Percentiles rank a stretch among this genome's conserved stretches.
Conservation (phyloP, 2,888 invertebrate species). For the Pheosia tremula region DNA sequence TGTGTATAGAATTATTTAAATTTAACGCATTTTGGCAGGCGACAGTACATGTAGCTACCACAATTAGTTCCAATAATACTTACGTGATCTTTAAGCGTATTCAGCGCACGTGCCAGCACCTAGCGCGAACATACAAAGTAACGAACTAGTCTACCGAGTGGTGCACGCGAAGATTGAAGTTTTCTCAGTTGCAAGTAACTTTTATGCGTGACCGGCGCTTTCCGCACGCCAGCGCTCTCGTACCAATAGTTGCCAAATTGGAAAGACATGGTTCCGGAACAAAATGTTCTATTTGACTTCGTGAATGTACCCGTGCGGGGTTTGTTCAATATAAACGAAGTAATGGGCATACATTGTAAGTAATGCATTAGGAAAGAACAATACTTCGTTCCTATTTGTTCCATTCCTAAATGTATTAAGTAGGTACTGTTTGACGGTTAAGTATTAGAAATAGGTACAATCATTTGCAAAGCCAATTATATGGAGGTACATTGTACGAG, state of each 20-base stretch:
- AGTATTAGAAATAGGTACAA: too few relatives aligned
- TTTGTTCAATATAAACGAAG: neutral
- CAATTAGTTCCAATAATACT: too few relatives aligned
- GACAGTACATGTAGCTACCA: too few relatives aligned
- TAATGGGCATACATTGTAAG: too few relatives aligned
- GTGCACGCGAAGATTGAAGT: constrained; percentile 31
- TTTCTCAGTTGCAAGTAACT: constrained; percentile 36
- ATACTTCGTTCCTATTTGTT: too few relatives aligned
- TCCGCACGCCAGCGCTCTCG: constrained; percentile 24
- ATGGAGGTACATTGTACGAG: too few relatives aligned
- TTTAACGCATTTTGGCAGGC: too few relatives aligned
- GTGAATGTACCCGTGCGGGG: constrained; percentile 13
- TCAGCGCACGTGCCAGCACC: constrained; percentile 14
- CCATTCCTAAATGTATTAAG: too few relatives aligned
- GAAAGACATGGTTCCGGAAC: constrained; percentile 1
- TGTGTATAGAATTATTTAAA: too few relatives aligned
- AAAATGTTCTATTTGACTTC: constrained; percentile 2
- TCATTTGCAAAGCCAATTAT: too few relatives aligned
- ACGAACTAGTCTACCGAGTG: constrained; percentile 28
- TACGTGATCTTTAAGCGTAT: constrained; percentile 9
- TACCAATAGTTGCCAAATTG: constrained; percentile 6
- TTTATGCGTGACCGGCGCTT: constrained; percentile 45
- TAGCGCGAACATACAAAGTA: constrained; percentile 9
- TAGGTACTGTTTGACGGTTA: too few relatives aligned
- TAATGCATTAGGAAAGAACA: too few relatives aligned